Evolutionary conservation across 2,888 invertebrate genomes (phyloP).

Genomic region (Acleris literana): DNA sequence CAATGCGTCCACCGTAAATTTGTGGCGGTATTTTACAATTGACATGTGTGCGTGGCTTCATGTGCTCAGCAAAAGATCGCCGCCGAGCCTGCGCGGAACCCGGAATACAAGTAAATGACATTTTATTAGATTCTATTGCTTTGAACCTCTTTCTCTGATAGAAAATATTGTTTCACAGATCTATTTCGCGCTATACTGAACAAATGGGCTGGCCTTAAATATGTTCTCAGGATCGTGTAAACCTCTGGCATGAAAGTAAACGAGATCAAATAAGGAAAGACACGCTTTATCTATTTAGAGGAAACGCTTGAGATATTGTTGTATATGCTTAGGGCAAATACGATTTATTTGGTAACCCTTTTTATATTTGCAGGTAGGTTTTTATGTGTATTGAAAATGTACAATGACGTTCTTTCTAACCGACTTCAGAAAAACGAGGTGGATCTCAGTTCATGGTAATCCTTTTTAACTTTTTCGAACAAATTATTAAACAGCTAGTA

Average conservation of each 20-base stretch:
- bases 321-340: neutral
- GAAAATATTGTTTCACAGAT: constrained; percentile 49
- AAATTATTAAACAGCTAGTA: no score
- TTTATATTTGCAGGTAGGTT: no score
- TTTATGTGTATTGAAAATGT: no score
- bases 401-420: no score
- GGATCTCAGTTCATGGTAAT: no score
- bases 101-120: constrained; percentile 46
- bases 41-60: constrained; percentile 32
- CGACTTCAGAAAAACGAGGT: no score
- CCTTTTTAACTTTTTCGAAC: no score
- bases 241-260: constrained; percentile 32
- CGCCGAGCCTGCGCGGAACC: constrained; percentile 15
- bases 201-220: constrained; percentile 38
- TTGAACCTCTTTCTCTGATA: constrained; percentile 48
- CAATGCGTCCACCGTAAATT: constrained; percentile 36
- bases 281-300: constrained; percentile 13
- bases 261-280: constrained; percentile 19
- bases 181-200: constrained; percentile 46
- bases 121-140: constrained; percentile 53
- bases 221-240: constrained; percentile 33
- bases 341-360: neutral
- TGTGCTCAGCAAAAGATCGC: constrained; percentile 25
- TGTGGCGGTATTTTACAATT: constrained; percentile 33
- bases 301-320: constrained; percentile 1